Conservation (phyloP, 2,888 invertebrate species). For the Acanthosepion pharaonis region DNA sequence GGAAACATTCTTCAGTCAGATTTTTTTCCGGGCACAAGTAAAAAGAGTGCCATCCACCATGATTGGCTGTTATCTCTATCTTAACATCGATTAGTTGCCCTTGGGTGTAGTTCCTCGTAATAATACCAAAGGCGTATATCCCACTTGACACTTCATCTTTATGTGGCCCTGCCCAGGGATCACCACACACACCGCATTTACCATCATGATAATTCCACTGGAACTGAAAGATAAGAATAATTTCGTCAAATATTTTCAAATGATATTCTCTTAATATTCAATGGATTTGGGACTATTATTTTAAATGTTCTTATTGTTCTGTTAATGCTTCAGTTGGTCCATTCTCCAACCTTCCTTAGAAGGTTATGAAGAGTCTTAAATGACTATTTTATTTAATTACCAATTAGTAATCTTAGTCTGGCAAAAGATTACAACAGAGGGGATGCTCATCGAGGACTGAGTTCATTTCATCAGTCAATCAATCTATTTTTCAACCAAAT, state of each 20-base stretch:
- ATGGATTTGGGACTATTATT: not conserved
- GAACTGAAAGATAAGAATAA: not conserved
- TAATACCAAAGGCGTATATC: not conserved
- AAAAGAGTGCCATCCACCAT: not conserved
- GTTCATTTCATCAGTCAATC: too few relatives aligned
- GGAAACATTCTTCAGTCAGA: not conserved
- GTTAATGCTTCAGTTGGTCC: too few relatives aligned
- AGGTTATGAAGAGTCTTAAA: too few relatives aligned
- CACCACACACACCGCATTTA: not conserved
- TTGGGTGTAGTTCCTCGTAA: not conserved
- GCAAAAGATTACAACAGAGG: too few relatives aligned
- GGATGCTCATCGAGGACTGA: too few relatives aligned
- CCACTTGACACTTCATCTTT: not conserved
- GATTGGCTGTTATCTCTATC: not conserved
- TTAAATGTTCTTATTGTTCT: too few relatives aligned
- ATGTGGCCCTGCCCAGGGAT: not conserved
- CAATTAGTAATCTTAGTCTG: too few relatives aligned
- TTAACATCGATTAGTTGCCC: not conserved
- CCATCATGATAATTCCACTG: not conserved
- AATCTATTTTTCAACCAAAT: too few relatives aligned
- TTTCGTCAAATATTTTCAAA: not conserved
- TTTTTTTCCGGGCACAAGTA: not conserved
- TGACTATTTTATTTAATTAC: too few relatives aligned
- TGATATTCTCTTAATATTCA: not conserved
- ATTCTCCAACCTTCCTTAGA: too few relatives aligned